phyloP scores from a whole-genome alignment of 1,140 invertebrate genomes.

The Apocrypta bakeri region DNA sequence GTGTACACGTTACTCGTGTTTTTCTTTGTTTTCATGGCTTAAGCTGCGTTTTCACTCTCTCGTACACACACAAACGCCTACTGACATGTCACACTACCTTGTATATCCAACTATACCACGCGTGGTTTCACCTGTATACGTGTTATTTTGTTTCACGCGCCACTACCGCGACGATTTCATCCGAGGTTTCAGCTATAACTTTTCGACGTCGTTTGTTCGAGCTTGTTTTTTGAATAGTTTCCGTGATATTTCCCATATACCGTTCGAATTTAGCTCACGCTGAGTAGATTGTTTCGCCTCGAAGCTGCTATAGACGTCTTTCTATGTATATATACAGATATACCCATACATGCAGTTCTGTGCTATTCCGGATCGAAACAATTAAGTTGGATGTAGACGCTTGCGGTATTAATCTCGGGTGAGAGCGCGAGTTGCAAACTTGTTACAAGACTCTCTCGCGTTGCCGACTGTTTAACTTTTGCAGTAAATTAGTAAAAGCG shows the following conservation, averaged over 20 bases:
- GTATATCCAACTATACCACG: background rate
- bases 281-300: no score
- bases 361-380: background rate
- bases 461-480: background rate
- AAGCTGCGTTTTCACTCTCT: background rate
- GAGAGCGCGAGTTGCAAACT: background rate
- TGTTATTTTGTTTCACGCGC: background rate
- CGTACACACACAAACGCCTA: background rate
- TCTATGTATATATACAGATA: no score
- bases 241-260: no score
- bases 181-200: background rate
- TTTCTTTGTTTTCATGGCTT: constrained; percentile 6
- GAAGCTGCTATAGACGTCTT: no score
- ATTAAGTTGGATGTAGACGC: background rate
- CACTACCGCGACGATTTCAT: background rate
- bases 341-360: background rate
- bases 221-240: background rate
- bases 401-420: background rate
- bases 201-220: background rate
- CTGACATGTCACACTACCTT: no score
- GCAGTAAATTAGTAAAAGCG: background rate
- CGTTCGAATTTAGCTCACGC: no score
- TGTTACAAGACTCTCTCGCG: background rate
- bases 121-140: background rate
- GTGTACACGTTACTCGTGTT: background rate